Evolutionary conservation across 1,140 invertebrate species (phyloP), one percentile per base, ranked within the genome.

Genomic region (Rhyzopertha dominica): DNA sequence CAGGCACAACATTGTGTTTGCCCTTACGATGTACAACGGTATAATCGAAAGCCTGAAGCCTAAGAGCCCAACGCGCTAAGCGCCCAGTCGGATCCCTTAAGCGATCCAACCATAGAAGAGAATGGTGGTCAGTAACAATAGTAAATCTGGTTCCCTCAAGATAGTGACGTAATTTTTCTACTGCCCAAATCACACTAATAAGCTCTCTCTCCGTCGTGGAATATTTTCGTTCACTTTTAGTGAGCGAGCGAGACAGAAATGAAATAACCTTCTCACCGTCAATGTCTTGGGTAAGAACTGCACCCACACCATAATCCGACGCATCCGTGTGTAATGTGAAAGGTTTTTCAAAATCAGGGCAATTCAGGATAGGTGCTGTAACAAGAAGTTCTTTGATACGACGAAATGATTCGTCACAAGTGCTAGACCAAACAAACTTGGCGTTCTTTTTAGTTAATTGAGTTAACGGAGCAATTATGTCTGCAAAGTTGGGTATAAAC

Each of bases 161-260:
- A 25, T 65, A 75, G 12, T 12, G 18, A 19, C 53, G 29, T 30
- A 67, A 65, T 28, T 67, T 58, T 25, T 63, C 48, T 1, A 73
- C 51, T 1, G 61, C 64, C 50, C 55, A 62, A 3, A 73, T 32
- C 10, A 74, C 52, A 2, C 67, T 69, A 10, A 72, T 47, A 36
- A 53, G 57, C 61, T 73, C 68, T 34, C 51, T 44, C 48, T 73
- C 63, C 1, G 62, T 63, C 5, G 49, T 56, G 2, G 37, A 46
- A 26, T 67, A 74, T 16, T 65, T 65, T 23, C 26, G 47, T 56
- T 75, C 70, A 8, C 49, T 24, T 7, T 28, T 26, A 9, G 22
- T 51, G 4, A 73, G 29, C 3, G 47, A 40, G 17, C 59, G 26
- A 32, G 67, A 67, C 17, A 36, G 40, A 20, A 40, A 59, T 1